phyloP scores from a whole-genome alignment of 2,797 vertebrate genomes.

The Threskiornis aethiopicus region DNA sequence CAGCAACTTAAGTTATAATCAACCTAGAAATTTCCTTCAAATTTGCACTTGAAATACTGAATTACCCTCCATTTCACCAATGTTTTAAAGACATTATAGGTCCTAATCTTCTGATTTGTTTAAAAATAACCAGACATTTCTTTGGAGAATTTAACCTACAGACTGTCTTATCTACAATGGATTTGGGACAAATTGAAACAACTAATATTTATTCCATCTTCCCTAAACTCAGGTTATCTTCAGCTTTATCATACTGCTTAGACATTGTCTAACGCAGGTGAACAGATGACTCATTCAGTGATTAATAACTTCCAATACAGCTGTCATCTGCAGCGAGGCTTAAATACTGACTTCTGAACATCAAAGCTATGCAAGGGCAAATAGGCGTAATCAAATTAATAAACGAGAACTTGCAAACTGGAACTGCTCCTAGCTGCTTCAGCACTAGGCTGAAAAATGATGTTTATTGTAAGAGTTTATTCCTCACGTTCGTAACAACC shows the following conservation, averaged over 20 bases:
- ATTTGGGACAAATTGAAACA: not conserved
- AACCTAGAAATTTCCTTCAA: not conserved
- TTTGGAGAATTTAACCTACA: not conserved
- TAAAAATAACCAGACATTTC: not conserved
- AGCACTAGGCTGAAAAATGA: not conserved
- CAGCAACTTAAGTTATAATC: not conserved
- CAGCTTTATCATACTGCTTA: not conserved
- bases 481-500: not conserved
- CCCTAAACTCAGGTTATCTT: not conserved
- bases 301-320: not conserved
- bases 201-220: not conserved
- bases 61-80: not conserved
- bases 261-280: not conserved
- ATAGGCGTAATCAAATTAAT: not conserved
- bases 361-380: not conserved
- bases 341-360: not conserved
- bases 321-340: not conserved
- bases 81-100: not conserved
- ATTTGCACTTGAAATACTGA: not conserved
- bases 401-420: not conserved
- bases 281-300: constrained; percentile 3
- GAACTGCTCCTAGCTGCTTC: not conserved
- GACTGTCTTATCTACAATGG: not conserved
- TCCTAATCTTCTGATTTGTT: not conserved
- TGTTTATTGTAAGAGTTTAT: not conserved